Base-by-base conservation (phyloP, 1,140 invertebrate genomes). In the Trissolcus basalis region DNA sequence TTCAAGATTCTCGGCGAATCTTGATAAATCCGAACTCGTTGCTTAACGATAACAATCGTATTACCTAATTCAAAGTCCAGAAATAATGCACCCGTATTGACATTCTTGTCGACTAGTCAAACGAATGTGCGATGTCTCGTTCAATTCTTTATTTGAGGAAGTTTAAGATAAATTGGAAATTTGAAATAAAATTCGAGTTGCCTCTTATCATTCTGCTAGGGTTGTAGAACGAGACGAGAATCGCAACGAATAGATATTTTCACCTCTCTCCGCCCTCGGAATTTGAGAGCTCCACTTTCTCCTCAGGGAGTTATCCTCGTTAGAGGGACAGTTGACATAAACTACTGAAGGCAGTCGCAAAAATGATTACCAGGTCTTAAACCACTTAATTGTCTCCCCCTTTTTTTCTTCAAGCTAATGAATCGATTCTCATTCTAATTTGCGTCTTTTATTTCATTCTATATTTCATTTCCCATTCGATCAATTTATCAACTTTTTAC, bases 301-400 rank as follows among this genome's bases (percentile, higher is more conserved):
- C 61, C 79, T 59, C 9, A 9, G 79, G 68, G 79, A 77, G 56
- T 41, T 64, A 69, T 71, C 64, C 79, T 79, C 69, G 77, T 82
- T 82, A 82, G 77, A 59, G 63, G 48, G 58, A 72, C 68, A 61
- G 68, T 77, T 77, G 75, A 77, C 75, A 77, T 70, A 60, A 71
- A 72, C 68, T 64, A 53, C 75, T 58, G 15, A 60, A 50, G 51
- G 41, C 53, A 58, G 53, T 61, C 61, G 60, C 10, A 68, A 61
- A 68, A 69, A 77, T 65, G 48, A 77, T 67, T 56, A 63, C 56
- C 14, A 7, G 9, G 13, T 14, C 39, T 75, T 64, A 64, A 75
- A 64, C 51, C 36, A 16, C 45, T 64, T 68, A 68, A 74, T 74
- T 67, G 15, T 16, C 55, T 61, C 9, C n/a, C 3, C 19, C 19